Evolutionary conservation across 1,140 invertebrate genomes (phyloP).

Genomic region (Geopemphigus sp.): DNA sequence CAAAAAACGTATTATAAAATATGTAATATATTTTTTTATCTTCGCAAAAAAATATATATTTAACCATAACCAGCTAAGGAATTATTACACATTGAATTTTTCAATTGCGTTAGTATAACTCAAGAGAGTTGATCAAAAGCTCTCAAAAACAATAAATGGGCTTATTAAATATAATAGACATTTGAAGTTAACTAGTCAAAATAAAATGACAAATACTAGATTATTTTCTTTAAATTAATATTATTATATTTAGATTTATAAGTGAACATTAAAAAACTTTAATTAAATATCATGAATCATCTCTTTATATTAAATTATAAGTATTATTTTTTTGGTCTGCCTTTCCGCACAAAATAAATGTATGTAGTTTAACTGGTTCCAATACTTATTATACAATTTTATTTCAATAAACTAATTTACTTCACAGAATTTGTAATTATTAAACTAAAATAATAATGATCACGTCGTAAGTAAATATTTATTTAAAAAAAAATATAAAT

Average conservation of each 20-base stretch:
- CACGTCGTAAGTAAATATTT: no score
- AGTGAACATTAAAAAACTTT: not conserved
- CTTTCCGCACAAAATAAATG: not conserved
- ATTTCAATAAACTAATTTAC: not conserved
- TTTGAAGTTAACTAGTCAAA: not conserved
- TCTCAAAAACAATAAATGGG: no score
- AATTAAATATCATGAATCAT: slow-evolving; percentile 4
- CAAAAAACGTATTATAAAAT: slow-evolving; percentile 7
- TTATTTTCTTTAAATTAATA: no score
- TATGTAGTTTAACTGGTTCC: not conserved
- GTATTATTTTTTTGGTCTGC: not conserved
- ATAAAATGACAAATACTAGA: no score
- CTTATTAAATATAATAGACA: no score
- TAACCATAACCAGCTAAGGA: not conserved
- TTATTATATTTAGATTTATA: not conserved
- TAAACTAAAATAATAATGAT: no score
- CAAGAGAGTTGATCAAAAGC: no score
- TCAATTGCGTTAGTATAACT: no score
- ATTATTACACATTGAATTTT: no score
- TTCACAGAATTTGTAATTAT: not conserved
- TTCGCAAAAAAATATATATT: not conserved
- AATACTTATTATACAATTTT: not conserved
- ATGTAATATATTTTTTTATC: not conserved
- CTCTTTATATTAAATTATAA: not conserved
- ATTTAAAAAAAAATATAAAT: no score